Evolutionary conservation across 2,888 invertebrate genomes (phyloP).

Genomic region (Imbricaverruca yamaguchii): DNA sequence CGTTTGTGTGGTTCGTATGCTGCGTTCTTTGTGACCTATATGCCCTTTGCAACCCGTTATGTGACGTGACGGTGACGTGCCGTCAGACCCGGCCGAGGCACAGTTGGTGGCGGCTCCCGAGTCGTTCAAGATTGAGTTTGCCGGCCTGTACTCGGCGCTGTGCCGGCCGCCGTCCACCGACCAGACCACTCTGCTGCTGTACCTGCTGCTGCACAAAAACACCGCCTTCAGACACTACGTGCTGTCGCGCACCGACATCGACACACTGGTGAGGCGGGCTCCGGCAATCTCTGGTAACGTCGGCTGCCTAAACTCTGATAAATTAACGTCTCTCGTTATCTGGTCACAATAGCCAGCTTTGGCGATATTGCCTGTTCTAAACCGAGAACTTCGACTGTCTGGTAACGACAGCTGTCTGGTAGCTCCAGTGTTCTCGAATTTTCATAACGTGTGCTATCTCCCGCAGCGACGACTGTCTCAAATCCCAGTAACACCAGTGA

Average conservation of each 20-base stretch:
- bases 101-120: slow-evolving; percentile 34
- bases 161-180: slow-evolving; percentile 78
- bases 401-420: not conserved
- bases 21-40: too few species aligned
- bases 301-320: too few species aligned
- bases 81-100: slow-evolving; percentile 12
- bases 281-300: too few species aligned
- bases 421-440: too few species aligned
- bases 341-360: too few species aligned
- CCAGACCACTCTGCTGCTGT: slow-evolving; percentile 83
- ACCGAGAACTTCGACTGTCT: not conserved
- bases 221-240: slow-evolving; percentile 48
- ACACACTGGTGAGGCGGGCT: slow-evolving; percentile 53
- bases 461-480: too few species aligned
- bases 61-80: not conserved
- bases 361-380: too few species aligned
- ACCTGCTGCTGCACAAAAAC: slow-evolving; percentile 74
- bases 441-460: too few species aligned
- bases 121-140: slow-evolving; percentile 63
- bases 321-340: too few species aligned
- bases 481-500: too few species aligned
- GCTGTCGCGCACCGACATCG: slow-evolving; percentile 61
- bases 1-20: too few species aligned
- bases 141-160: slow-evolving; percentile 64
- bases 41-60: too few species aligned